Conservation (phyloP, 2,888 invertebrate genomes). For the Ormyrus rosae region DNA sequence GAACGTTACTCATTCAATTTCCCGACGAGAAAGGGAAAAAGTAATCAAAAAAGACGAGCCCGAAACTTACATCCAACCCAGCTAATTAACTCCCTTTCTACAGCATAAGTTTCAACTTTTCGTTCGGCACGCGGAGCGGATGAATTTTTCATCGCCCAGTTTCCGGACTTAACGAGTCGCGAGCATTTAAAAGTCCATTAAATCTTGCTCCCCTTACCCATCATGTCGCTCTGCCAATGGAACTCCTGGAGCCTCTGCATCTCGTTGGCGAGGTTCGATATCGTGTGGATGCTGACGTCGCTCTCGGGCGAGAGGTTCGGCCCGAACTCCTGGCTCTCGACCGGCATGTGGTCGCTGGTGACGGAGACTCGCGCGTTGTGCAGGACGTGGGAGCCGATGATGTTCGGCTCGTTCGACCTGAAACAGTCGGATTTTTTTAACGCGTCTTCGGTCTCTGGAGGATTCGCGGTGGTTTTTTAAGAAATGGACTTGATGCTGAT, state of each 20-base stretch:
- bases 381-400: constrained; percentile 66
- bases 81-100: no score
- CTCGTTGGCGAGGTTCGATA: constrained; percentile 69
- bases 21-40: no score
- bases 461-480: background rate
- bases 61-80: no score
- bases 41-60: no score
- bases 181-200: background rate
- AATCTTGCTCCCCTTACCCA: constrained; percentile 42
- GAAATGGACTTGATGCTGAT: no score
- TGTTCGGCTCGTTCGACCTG: constrained; percentile 70
- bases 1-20: no score
- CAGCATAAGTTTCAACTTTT: no score
- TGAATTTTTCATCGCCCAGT: no score
- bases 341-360: constrained; percentile 56
- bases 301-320: constrained; percentile 62
- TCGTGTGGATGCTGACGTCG: constrained; percentile 59
- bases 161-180: no score
- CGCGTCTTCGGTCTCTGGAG: background rate
- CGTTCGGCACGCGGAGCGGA: no score
- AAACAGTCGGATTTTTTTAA: background rate
- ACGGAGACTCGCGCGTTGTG: constrained; percentile 57
- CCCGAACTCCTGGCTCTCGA: constrained; percentile 49
- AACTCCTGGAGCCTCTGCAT: constrained; percentile 66
- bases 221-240: constrained; percentile 67